Base-by-base conservation (phyloP, 2,888 invertebrate genomes). In the Sesia apiformis region DNA sequence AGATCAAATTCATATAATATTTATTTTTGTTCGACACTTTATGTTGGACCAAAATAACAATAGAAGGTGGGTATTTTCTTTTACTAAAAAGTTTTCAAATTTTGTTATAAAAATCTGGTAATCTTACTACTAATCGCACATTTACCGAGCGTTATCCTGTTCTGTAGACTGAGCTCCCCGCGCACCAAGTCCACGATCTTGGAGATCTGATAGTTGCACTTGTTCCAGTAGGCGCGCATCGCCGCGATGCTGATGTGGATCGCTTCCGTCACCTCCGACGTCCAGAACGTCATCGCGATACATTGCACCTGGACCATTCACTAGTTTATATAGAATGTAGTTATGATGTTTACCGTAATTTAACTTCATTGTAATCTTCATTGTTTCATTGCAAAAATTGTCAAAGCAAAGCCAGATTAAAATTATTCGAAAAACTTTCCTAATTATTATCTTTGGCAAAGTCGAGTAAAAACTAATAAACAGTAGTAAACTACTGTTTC, bases 251-350 rank as follows among this genome's bases (percentile, higher is more conserved):
- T 92, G 4, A 89, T 83, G 38, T 91, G 79, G 58, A 98, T 94
- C 1, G 95, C 93, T 54, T 93, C 91, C 0, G 96, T 95, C n/a
- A 97, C 94, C 76, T 97, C 95, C 0, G 91, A 87, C 0, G 98
- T 98, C 98, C 98, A 98, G 73, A 93, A 97, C 0, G 95, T 94
- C 86, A 96, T 93, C 6, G 95, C 93, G 56, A 95, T 94, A 66
- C 95, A 94, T 77, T 98, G 93, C 71, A 96, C 91, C 91, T 91
- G 63, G 4, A 65, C 46, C 6, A 50, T 50, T 8, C 39, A 23
- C 5, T 7, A 50, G 3, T 42, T 42, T 42, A 42, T 42, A 42
- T 42, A 7, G 42, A 42, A 6, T 3, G 42, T 42, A 42, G 7
- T 42, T 6, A 5, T 6, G 43, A 51, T 52, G 8, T 38, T 51